A percentile compares a stretch with the other conserved stretches of the same genome.
These are phyloP conservation scores for Theocolax elegans DNA, from an alignment of 1,140 invertebrate genomes.

Conservation along the genomic window DNA sequence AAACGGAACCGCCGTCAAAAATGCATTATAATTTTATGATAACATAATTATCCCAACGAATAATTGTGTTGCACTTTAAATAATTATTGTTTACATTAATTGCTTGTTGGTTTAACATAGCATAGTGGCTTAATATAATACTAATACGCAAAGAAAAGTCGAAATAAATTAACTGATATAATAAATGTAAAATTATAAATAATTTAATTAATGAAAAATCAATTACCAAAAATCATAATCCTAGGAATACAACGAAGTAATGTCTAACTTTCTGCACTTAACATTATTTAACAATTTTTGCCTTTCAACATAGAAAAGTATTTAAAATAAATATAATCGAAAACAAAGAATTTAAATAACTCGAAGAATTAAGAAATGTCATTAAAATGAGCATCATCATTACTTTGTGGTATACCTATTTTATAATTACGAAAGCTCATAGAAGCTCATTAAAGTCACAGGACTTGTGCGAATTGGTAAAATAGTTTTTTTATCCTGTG, in stretches of 20 bases:
- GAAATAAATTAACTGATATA: background rate
- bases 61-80: too few relatives aligned
- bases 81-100: too few relatives aligned
- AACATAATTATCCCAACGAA: too few relatives aligned
- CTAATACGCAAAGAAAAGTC: too few relatives aligned
- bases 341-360: background rate
- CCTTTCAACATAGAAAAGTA: constrained; percentile 2
- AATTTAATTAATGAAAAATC: background rate
- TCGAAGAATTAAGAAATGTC: too few relatives aligned
- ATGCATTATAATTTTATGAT: too few relatives aligned
- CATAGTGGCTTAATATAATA: too few relatives aligned
- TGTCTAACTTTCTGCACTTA: too few relatives aligned
- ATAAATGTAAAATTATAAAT: background rate
- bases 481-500: constrained; percentile 4
- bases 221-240: background rate
- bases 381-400: background rate
- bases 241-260: constrained; percentile 10
- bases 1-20: too few relatives aligned
- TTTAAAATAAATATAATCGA: background rate
- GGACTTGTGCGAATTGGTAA: constrained; percentile 30
- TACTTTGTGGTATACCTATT: constrained; percentile 12
- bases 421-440: constrained; percentile 2
- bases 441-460: constrained; percentile 31
- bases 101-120: too few relatives aligned
- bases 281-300: background rate